These are phyloP conservation scores for Rhabdornis inornatus DNA, from an alignment of 2,113 vertebrate species.

Conservation along the genomic window DNA sequence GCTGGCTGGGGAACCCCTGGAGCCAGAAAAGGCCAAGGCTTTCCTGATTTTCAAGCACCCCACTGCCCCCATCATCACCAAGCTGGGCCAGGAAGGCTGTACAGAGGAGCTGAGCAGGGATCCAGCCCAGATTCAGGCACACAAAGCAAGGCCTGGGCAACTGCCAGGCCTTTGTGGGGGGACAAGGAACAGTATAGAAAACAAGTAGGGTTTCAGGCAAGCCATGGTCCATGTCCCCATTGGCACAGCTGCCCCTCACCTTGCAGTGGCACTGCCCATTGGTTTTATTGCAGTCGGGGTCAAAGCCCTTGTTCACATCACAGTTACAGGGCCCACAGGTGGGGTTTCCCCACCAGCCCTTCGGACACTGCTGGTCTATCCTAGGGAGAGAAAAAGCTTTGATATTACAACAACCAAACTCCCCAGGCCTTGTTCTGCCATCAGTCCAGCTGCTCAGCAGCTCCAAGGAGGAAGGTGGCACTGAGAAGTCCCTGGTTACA, in stretches of 20 bases:
- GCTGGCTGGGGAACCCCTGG: neutral
- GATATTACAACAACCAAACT: neutral
- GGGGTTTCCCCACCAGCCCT: slow-evolving; percentile 96
- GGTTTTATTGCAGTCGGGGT: slow-evolving; percentile 93
- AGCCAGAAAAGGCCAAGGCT: neutral
- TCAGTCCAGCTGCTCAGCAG: neutral
- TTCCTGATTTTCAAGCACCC: neutral
- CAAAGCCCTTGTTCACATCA: slow-evolving; percentile 89
- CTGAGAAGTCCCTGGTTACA: neutral
- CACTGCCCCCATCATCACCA: neutral
- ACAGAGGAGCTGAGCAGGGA: neutral
- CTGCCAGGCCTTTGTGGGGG: neutral
- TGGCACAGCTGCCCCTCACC: slow-evolving; percentile 70
- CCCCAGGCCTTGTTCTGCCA: neutral
- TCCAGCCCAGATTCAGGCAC: rapidly evolving
- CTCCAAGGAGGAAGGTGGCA: neutral
- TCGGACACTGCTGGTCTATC: slow-evolving; percentile 94
- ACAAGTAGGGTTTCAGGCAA: neutral
- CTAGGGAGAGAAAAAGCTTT: slow-evolving; percentile 62
- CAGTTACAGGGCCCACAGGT: slow-evolving; percentile 96
- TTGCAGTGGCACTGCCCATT: slow-evolving; percentile 94
- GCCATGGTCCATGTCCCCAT: neutral
- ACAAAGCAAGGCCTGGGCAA: neutral
- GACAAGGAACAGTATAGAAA: neutral
- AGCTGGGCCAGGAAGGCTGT: neutral